phyloP scores from a whole-genome alignment of 2,888 invertebrate species.

The Dicyrtoma fusca region DNA sequence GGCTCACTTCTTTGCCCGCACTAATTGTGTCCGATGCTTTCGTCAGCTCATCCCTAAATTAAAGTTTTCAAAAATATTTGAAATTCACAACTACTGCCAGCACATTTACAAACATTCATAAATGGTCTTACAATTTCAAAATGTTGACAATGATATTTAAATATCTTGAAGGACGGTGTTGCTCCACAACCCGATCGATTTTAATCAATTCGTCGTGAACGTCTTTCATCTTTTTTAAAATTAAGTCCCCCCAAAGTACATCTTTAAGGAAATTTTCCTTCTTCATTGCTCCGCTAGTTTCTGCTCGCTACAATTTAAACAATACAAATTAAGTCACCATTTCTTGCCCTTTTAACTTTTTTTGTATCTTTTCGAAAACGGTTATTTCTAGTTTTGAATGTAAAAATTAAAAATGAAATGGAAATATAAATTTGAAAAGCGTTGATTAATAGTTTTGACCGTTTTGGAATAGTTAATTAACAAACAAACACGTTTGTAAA shows the following conservation, averaged over 20 bases:
- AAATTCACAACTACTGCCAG: not conserved
- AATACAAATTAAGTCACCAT: no score
- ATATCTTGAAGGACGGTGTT: constrained; percentile 26
- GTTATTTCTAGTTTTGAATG: no score
- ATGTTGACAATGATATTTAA: constrained; percentile 32
- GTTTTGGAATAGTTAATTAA: no score
- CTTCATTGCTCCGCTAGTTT: constrained; percentile 2
- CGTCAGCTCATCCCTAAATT: constrained; percentile 10
- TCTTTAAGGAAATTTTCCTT: constrained; percentile 3
- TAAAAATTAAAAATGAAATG: not conserved
- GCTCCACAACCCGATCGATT: constrained; percentile 27
- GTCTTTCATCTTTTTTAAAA: constrained; percentile 19
- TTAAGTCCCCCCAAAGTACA: constrained; percentile 22
- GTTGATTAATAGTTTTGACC: no score
- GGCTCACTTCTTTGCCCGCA: not conserved
- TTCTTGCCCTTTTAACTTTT: not conserved
- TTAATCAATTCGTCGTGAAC: constrained; percentile 22
- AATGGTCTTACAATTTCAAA: constrained; percentile 26
- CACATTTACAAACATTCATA: not conserved
- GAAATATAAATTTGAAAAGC: not conserved
- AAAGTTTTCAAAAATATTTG: no score
- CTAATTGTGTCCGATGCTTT: constrained; percentile 17
- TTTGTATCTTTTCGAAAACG: no score
- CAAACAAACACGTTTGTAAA: no score
- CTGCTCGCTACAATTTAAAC: constrained; percentile 17